Percentiles rank a stretch among this genome's conserved stretches.
Conservation (phyloP, 2,888 invertebrate species). For the Conistra vaccinii region DNA sequence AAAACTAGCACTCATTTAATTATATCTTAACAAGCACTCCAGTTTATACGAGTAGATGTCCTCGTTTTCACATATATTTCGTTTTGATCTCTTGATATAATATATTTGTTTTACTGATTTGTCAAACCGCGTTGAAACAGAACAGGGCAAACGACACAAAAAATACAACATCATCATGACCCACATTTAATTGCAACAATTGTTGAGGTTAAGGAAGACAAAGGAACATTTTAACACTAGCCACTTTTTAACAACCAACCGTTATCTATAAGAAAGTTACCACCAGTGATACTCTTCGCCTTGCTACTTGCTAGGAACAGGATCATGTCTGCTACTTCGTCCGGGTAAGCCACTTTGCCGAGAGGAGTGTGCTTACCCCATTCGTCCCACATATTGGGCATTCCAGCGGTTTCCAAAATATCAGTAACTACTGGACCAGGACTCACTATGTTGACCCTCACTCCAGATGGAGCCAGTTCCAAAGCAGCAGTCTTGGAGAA, state of each 20-base stretch:
- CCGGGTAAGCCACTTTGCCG: slow-evolving; percentile 31
- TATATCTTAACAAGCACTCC: too few species aligned
- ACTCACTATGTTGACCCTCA: slow-evolving; percentile 93
- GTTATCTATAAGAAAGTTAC: slow-evolving; percentile 41
- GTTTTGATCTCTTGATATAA: too few species aligned
- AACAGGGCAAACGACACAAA: not conserved
- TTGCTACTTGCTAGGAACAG: slow-evolving; percentile 46
- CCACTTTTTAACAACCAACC: slow-evolving; percentile 18
- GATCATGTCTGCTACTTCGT: slow-evolving; percentile 42
- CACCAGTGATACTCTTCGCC: slow-evolving; percentile 54
- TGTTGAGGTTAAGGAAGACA: too few species aligned
- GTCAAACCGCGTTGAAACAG: not conserved
- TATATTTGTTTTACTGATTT: not conserved
- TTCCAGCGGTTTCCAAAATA: slow-evolving; percentile 38
- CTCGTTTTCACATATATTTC: too few species aligned
- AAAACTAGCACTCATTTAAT: not conserved
- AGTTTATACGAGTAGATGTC: too few species aligned
- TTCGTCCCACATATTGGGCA: slow-evolving; percentile 39
- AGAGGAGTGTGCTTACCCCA: slow-evolving; percentile 4
- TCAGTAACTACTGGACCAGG: slow-evolving; percentile 92
- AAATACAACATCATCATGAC: not conserved
- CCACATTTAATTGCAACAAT: not conserved
- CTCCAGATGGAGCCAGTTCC: slow-evolving; percentile 90
- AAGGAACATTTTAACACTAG: not conserved
- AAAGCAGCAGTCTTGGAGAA: slow-evolving; percentile 93